Conservation (phyloP, 1,140 invertebrate species). For the Eulimnadia texana region DNA sequence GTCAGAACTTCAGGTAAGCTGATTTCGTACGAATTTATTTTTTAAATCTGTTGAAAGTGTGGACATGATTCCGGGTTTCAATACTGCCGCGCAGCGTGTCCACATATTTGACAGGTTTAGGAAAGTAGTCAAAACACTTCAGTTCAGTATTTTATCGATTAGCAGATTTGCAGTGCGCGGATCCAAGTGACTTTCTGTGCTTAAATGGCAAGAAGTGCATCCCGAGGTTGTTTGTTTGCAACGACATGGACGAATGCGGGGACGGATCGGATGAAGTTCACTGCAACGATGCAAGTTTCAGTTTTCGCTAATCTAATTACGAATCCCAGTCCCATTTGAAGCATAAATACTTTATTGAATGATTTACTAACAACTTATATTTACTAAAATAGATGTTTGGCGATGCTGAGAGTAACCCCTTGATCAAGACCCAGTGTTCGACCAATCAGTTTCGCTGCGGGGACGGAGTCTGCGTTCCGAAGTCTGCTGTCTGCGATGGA, state of each 20-base stretch:
- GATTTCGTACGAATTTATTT: too few species aligned
- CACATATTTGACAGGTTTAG: too few species aligned
- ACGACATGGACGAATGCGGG: constrained; percentile 21
- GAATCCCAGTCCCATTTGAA: not conserved
- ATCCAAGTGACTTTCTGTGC: not conserved
- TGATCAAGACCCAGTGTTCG: constrained; percentile 33
- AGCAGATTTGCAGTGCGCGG: not conserved
- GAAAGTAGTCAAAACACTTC: not conserved
- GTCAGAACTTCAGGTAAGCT: too few species aligned
- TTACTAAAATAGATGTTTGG: not conserved
- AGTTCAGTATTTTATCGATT: not conserved
- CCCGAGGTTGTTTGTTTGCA: constrained; percentile 19
- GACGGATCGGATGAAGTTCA: constrained; percentile 24
- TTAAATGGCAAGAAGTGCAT: constrained; percentile 20
- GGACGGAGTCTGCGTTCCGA: constrained; percentile 44
- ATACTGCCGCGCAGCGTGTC: too few species aligned
- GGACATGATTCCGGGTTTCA: too few species aligned
- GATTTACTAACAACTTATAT: not conserved
- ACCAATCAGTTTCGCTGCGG: constrained; percentile 42
- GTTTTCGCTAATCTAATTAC: not conserved
- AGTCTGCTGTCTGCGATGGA: constrained; percentile 49
- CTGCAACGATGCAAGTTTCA: constrained; percentile 19
- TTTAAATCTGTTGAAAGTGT: too few species aligned
- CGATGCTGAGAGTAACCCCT: not conserved
- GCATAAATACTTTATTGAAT: not conserved